Conservation (phyloP, 1,140 invertebrate species). For the Drosophila ironensis region DNA sequence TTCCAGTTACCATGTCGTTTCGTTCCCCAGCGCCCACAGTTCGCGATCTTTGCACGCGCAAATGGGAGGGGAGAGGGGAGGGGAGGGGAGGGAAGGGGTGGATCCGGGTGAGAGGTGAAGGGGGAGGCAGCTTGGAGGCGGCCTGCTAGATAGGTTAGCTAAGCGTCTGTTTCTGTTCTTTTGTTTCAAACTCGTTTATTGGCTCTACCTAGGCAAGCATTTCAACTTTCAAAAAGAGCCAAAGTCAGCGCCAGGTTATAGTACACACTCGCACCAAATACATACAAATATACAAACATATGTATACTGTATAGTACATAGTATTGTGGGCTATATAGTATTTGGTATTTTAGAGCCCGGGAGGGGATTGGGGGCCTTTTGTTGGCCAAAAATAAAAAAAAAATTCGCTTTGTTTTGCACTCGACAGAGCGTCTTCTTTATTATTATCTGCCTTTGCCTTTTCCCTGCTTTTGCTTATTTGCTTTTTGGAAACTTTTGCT, state of each 20-base stretch:
- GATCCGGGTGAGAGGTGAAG: neutral
- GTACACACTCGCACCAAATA: slow-evolving; percentile 22
- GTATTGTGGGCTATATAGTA: neutral
- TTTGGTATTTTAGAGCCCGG: slow-evolving; percentile 25
- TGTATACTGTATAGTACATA: neutral
- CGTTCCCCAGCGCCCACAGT: slow-evolving; percentile 47
- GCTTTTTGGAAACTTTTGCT: slow-evolving; percentile 39
- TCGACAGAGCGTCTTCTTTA: slow-evolving; percentile 15
- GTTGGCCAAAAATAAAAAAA: slow-evolving; percentile 65
- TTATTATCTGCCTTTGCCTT: too few relatives aligned
- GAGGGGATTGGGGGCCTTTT: slow-evolving; percentile 24
- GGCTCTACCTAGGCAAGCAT: slow-evolving; percentile 61
- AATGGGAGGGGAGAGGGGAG: slow-evolving; percentile 1
- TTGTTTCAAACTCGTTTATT: slow-evolving; percentile 77
- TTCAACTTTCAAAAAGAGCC: slow-evolving; percentile 71
- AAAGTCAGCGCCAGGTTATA: slow-evolving; percentile 64
- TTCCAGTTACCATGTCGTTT: slow-evolving; percentile 65
- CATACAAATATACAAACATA: slow-evolving; percentile 8
- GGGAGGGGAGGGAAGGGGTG: neutral
- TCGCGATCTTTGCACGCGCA: slow-evolving; percentile 66
- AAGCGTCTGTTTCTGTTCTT: slow-evolving; percentile 77
- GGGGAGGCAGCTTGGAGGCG: neutral
- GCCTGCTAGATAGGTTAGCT: slow-evolving; percentile 33
- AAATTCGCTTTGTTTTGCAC: slow-evolving; percentile 46
- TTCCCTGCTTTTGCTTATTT: slow-evolving; percentile 43